Evolutionary conservation across 2,797 vertebrate genomes (phyloP), one percentile per base, ranked within the genome.

Genomic region (Enteromius treurensis): DNA sequence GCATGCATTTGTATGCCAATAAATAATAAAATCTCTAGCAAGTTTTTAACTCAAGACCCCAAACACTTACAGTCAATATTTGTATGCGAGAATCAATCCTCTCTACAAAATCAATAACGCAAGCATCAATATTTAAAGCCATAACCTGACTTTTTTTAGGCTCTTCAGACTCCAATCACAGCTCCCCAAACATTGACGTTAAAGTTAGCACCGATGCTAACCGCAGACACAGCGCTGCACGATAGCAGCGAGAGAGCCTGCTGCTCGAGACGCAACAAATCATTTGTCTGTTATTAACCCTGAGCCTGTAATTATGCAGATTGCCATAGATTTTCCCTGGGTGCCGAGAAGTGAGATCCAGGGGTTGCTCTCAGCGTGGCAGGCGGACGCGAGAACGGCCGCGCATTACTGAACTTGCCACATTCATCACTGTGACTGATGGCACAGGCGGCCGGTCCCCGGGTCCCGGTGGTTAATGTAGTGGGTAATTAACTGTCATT

Each of bases 401-500:
- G 96, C 96, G 96, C 96, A 96, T 98, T 98, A 96, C 97, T 96
- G 97, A 97, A 97, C 96, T 96, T 95, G 96, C 96, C 96, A 97
- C 97, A 98, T 99, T 98, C 96, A 99, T 99, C 98, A 99, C 98
- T 96, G 97, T 99, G 98, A 99, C 96, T 99, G 98, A 99, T 99
- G 97, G 97, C 96, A 96, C 94, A 93, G 96, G 95, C 96, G 96
- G 96, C 96, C 94, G 95, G 95, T 97, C 96, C 95, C 95, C 91
- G 92, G 97, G 97, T 98, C 97, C 95, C 95, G 95, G 95, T 98
- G 97, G 96, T 99, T 99, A 99, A 99, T 99, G 97, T 99, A 98
- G 96, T 99, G 97, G 97, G 97, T 99, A 99, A 99, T 99, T 99
- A 99, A 99, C 97, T 99, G 98, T 99, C 98, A 99, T 99, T 98